A percentile compares a stretch with the other conserved stretches of the same genome.
phyloP scores from a whole-genome alignment of 2,888 invertebrate genomes.

The Anthophora plumipes region DNA sequence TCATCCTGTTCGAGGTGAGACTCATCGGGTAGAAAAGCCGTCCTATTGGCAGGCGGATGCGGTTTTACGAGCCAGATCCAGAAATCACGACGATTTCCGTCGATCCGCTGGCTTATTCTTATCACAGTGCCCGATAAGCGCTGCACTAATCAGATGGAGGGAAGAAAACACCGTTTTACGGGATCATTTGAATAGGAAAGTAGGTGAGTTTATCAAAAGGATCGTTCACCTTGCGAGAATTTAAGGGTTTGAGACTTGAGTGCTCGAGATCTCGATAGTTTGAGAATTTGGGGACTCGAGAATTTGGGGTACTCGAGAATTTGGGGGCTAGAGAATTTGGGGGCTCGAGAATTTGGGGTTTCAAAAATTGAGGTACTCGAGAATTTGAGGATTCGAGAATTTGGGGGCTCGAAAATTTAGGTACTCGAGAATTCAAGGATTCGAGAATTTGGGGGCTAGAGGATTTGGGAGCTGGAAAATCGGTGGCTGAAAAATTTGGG shows the following conservation, averaged over 20 bases:
- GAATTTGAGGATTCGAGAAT: no score
- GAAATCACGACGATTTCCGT: slow-evolving; percentile 46
- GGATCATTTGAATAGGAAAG: neutral
- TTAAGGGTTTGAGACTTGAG: neutral
- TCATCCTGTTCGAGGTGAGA: slow-evolving; percentile 50
- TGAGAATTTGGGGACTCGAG: no score
- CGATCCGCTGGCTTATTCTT: slow-evolving; percentile 32
- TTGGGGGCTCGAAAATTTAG: no score
- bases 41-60: slow-evolving; percentile 58
- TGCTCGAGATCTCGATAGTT: no score
- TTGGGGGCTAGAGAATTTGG: no score
- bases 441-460: no score
- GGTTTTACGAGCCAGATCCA: slow-evolving; percentile 57
- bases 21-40: slow-evolving; percentile 26
- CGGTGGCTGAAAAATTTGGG: no score
- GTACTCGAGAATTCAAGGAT: no score
- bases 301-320: no score
- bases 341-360: no score
- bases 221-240: neutral
- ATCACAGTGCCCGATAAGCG: slow-evolving; percentile 41
- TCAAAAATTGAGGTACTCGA: no score
- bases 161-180: slow-evolving; percentile 11
- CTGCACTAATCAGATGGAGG: slow-evolving; percentile 18
- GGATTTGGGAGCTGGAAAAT: no score
- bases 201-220: neutral